Base-by-base conservation (phyloP, 2,797 vertebrate species). In the Podargus strigoides region DNA sequence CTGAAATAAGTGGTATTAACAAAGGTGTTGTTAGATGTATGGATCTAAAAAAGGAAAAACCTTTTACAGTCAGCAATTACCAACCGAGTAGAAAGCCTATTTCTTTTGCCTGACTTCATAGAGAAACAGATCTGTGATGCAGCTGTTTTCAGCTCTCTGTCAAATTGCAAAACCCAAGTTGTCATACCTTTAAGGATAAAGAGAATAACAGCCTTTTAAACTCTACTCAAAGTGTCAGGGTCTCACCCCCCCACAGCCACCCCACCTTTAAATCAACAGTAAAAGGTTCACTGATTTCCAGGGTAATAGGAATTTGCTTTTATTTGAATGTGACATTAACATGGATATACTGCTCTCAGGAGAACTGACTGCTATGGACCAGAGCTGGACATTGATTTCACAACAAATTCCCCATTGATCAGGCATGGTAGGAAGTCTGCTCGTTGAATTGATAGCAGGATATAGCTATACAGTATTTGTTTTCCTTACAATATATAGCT, bases 241-340 rank as follows among this genome's bases (percentile, higher is more conserved):
- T 63, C 76, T 93, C 37, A 70, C 50, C 53, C 50, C 14, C 10
- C 21, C 47, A 82, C 17, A 62, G 49, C 63, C 87, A 91, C 70
- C 83, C 68, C 70, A 86, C 55, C 91, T 86, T 95, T 96, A 95
- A 96, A 95, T 96, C 94, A 96, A 74, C 93, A 82, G 63, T 63
- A 96, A 93, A 96, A 67, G 87, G 91, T 96, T 95, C 87, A 95
- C 67, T 79, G 92, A 91, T 88, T 96, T 95, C 77, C 56, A 82
- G 41, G 26, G 77, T 86, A 96, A 91, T 89, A 85, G 94, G 91
- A 91, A 93, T 95, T 92, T 91, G 91, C 83, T 92, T 59, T 81
- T 78, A 93, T 96, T 95, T 96, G 94, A 95, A 96, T 96, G 94
- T 95, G 95, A 96, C 94, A 94, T 96, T 96, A 93, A 94, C 94